Base-by-base conservation (phyloP, 37 sponge, comb jelly and placozoan species). In the Diacarnus erythraeanus region DNA sequence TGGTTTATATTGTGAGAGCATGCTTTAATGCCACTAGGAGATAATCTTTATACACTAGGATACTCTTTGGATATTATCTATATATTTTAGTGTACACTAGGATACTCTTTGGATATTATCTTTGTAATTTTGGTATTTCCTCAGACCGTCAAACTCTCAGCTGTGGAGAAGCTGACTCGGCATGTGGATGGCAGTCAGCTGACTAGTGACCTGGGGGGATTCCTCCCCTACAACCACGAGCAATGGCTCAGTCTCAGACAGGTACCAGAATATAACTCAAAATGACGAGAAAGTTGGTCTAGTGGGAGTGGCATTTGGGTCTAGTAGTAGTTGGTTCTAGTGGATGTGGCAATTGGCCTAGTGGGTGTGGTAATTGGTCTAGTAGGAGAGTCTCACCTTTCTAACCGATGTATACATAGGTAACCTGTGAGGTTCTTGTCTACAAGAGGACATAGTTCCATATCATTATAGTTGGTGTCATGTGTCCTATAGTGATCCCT, bases 181-280 rank as follows among this genome's bases (percentile, higher is more conserved):
- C 78, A 90, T 58, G 66, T 94, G 2, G 89, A 85, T 23, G 12
- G 41, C 42, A 83, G 80, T 29, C 95, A 94, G 80, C 40, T 94
- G 51, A 87, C 95, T 20, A 39, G 42, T 42, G 95, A 90, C 56
- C 74, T 94, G 2, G 95, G 91, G 25, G 95, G 95, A 0, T 69
- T 81, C 47, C 76, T 94, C 38, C 90, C 88, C 0, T 94, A 94
- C 79, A 87, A 85, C 69, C 95, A 94, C 72, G 59, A 81, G 21
- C 80, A 90, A 69, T 94, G 95, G 95, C 84, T 94, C 38, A 83
- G 73, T 33, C 86, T 94, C 68, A 84, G 95, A 74, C 77, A 71
- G 70, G 93, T 92, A 42, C 71, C 79, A 64, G 41, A 22, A 40
- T 20, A 10, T 27, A 8, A 6, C 17, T 31, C 74, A n/a, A n/a